Conservation (phyloP, 2,113 vertebrate species). For the Cathartes aura region DNA sequence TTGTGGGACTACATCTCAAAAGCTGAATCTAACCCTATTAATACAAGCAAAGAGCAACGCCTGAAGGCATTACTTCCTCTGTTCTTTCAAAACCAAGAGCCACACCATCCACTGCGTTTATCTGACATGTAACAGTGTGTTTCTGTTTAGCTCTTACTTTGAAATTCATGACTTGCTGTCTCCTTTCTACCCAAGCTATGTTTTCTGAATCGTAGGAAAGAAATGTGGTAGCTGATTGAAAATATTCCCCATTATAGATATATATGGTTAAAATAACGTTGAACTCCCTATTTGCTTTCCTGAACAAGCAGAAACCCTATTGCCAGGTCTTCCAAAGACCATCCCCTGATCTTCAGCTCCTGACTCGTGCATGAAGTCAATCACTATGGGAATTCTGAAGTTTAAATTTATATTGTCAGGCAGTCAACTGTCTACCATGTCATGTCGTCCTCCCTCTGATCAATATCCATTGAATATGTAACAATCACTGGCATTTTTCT, state of each 20-base stretch:
- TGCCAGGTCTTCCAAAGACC: background rate
- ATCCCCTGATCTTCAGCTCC: background rate
- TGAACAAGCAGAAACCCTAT: background rate
- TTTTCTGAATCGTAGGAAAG: background rate
- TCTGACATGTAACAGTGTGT: background rate
- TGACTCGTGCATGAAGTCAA: background rate
- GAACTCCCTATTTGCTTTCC: background rate
- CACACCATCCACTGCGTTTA: background rate
- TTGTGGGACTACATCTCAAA: background rate
- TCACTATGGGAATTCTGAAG: background rate
- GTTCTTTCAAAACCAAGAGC: background rate
- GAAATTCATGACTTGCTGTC: background rate
- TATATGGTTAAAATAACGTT: background rate
- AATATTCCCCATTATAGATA: background rate
- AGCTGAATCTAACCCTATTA: background rate
- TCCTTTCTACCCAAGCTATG: background rate
- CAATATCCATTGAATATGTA: background rate
- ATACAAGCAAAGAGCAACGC: background rate
- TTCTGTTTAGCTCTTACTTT: background rate
- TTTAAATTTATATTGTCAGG: background rate
- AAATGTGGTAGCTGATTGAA: background rate
- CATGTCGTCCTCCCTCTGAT: rapidly evolving
- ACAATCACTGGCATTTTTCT: background rate
- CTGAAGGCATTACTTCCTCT: background rate
- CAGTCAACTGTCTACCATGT: background rate